Conservation (phyloP, 2,888 invertebrate species). For the Schizotus pectinicornis region DNA sequence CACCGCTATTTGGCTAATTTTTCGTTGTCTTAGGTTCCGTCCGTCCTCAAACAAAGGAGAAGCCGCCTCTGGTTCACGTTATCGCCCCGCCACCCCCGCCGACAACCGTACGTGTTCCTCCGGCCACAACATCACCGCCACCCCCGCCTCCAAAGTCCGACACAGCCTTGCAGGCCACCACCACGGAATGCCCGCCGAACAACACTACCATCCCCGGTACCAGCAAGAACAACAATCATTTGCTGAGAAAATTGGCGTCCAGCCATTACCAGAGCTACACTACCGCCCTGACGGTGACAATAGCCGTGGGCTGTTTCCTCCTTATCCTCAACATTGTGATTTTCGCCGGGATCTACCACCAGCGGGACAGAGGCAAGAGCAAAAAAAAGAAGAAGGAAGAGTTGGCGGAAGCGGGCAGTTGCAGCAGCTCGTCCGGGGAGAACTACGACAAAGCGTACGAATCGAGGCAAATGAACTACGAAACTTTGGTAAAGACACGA, state of each 20-base stretch:
- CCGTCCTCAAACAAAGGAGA: slow-evolving; percentile 74
- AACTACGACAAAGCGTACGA: slow-evolving; percentile 64
- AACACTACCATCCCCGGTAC: slow-evolving; percentile 58
- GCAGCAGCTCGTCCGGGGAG: slow-evolving; percentile 67
- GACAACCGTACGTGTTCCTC: slow-evolving; percentile 43
- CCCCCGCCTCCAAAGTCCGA: slow-evolving; percentile 62
- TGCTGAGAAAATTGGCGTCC: slow-evolving; percentile 77
- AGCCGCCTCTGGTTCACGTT: slow-evolving; percentile 68
- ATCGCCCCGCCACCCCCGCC: slow-evolving; percentile 59
- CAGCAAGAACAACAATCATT: slow-evolving; percentile 65
- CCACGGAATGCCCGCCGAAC: slow-evolving; percentile 80
- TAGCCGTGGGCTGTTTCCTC: slow-evolving; percentile 84
- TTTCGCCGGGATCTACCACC: slow-evolving; percentile 88
- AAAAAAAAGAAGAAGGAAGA: slow-evolving; percentile 76
- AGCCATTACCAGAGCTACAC: slow-evolving; percentile 89
- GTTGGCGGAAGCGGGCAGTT: slow-evolving; percentile 74
- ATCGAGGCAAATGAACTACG: slow-evolving; percentile 34
- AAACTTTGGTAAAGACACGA: not conserved
- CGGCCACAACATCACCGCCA: slow-evolving; percentile 56
- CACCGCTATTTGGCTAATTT: not conserved
- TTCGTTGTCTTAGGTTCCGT: slow-evolving; percentile 68
- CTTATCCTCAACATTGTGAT: slow-evolving; percentile 82
- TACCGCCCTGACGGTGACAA: slow-evolving; percentile 86
- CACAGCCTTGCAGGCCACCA: slow-evolving; percentile 61
- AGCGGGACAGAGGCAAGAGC: slow-evolving; percentile 70